A percentile compares a stretch with the other conserved stretches of the same genome.
Conservation (phyloP, 1,140 invertebrate species). For the Trachelipus rathkii region DNA sequence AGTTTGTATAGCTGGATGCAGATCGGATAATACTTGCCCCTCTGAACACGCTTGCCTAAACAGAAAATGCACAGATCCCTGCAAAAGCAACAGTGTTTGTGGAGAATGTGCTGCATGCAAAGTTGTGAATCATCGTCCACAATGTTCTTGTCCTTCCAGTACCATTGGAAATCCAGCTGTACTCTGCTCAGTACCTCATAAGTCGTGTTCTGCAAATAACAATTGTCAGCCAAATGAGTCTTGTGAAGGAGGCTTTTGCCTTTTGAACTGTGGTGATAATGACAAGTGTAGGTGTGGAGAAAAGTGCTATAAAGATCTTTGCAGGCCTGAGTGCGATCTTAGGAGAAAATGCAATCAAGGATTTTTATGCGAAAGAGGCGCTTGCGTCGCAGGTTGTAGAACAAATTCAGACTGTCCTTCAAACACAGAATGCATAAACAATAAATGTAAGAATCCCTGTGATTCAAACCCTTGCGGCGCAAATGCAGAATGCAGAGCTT, state of each 20-base stretch:
- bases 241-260: slow-evolving; percentile 48
- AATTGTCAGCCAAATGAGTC: slow-evolving; percentile 47
- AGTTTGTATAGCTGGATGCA: slow-evolving; percentile 62
- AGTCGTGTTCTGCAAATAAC: slow-evolving; percentile 46
- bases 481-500: slow-evolving; percentile 49
- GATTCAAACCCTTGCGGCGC: slow-evolving; percentile 52
- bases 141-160: slow-evolving; percentile 75
- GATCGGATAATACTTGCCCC: slow-evolving; percentile 58
- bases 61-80: slow-evolving; percentile 79
- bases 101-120: slow-evolving; percentile 76
- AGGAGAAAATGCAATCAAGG: slow-evolving; percentile 52
- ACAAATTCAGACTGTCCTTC: slow-evolving; percentile 72
- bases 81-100: slow-evolving; percentile 62
- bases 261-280: slow-evolving; percentile 59
- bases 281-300: slow-evolving; percentile 73
- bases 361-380: slow-evolving; percentile 61
- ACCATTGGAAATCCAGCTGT: slow-evolving; percentile 75
- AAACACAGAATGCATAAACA: slow-evolving; percentile 68
- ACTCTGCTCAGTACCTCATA: slow-evolving; percentile 63
- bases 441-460: slow-evolving; percentile 73
- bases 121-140: slow-evolving; percentile 73
- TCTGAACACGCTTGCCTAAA: slow-evolving; percentile 70
- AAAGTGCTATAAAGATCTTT: slow-evolving; percentile 60
- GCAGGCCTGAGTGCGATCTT: slow-evolving; percentile 59
- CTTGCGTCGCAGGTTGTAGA: slow-evolving; percentile 69